Evolutionary conservation across 37 sponge, comb jelly and placozoan species (phyloP), one percentile per base, ranked within the genome.

Genomic region (Crambe crambe): DNA sequence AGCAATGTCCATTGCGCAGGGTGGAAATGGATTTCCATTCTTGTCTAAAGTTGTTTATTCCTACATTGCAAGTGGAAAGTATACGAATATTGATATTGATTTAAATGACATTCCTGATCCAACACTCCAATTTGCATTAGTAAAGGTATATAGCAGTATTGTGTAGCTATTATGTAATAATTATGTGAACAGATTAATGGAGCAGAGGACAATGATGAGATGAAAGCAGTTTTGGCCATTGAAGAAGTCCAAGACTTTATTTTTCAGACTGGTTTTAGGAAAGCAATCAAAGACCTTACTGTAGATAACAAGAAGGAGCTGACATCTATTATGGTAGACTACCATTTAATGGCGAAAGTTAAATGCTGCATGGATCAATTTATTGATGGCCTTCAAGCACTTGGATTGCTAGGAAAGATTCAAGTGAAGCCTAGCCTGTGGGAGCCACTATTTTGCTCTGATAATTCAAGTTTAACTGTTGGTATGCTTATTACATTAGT

Each of bases 281-380:
- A 68, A 21, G 62, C 78, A 39, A 2, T 76, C 4, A 30, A 20
- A 5, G 0, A 26, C 9, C 51, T 47, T 5, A 23, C 22, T n/a
- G n/a, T n/a, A n/a, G n/a, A n/a, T n/a, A n/a, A n/a, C n/a, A n/a
- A n/a, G n/a, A n/a, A n/a, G n/a, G n/a, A 22, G 0, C n/a, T 78
- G 18, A 38, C 2, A 30, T 37, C 66, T 37, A 43, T 39, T 17
- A 23, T 84, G 15, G 3, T 38, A 1, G 44, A 76, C 43, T 76
- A 68, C 42, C 83, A 83, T 42, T 74, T 30, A n/a, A 74, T 81
- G 74, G 17, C 47, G 1, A 81, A 81, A 47, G 83, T 76, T 8
- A 84, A 84, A 31, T 63, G 73, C 21, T 70, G 25, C 26, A 84
- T 76, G 69, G 85, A 84, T 60, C 85, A 84, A 72, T 84, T 76